Base-by-base conservation (phyloP, 2,888 invertebrate genomes). In the Agrochola circellaris region DNA sequence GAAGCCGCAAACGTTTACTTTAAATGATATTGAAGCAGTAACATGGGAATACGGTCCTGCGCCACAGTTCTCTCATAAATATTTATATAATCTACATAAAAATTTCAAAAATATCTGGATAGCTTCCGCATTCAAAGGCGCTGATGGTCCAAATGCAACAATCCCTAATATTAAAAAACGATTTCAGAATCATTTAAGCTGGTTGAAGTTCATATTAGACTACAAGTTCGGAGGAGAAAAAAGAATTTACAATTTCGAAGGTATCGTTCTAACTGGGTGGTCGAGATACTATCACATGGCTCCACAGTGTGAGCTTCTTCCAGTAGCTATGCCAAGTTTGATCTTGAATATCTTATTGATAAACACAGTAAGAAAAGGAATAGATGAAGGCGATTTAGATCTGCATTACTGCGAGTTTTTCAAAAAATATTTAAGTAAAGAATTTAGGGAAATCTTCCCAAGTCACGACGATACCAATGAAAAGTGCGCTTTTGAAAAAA, bases 41-140 rank as follows among this genome's bases (percentile, higher is more conserved):
- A 97, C 97, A n/a, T 98, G 98, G 98, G 97, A 97, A 77, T 98
- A 98, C 88, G 94, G 93, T 2, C 2, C 20, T 9, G 4, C 51
- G 0, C 3, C 91, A 76, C 88, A 95, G 88, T 6, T 34, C 91
- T 92, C 91, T 89, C 96, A 92, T 84, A 92, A 69, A 0, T 88
- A 89, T 62, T 78, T 95, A 20, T 86, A 90, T 8, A 90, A 91
- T 51, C 94, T 95, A 68, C 93, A 93, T 58, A 90, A 86, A 45
- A 90, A 89, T 17, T 99, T 99, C 93, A 94, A 97, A 3, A 97
- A 97, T 58, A 95, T 98, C 38, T 99, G 99, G 98, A 97, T 98
- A 64, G 98, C 98, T 0, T 98, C 98, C 79, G 98, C 99, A 0
- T 99, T 98, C 90, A 99, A 99, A 96, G 99, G 99, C 0, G 98